phyloP scores from a whole-genome alignment of 2,797 vertebrate species.

The Chloroceryle inda region DNA sequence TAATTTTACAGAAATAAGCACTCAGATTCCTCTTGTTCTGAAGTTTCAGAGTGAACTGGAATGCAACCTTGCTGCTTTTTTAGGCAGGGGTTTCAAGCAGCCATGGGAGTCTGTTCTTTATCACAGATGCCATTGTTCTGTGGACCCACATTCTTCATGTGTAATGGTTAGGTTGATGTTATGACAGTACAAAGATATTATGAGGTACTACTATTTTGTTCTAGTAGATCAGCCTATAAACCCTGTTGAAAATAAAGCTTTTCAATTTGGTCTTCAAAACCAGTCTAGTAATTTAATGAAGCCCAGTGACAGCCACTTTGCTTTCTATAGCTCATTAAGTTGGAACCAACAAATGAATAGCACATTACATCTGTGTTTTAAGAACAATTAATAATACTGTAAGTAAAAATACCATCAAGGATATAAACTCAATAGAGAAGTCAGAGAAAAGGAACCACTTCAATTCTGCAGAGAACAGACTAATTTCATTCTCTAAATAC shows the following conservation, averaged over 20 bases:
- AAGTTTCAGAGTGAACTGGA: neutral
- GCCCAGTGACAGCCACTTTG: neutral
- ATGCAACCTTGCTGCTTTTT: neutral
- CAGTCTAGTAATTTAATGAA: neutral
- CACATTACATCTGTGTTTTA: neutral
- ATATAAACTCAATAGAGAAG: neutral
- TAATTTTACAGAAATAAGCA: neutral
- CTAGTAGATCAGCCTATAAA: neutral
- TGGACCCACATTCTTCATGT: neutral
- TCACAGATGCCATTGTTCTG: neutral
- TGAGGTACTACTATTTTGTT: neutral
- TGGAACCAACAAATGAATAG: neutral
- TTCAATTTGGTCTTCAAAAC: neutral
- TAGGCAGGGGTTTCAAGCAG: neutral
- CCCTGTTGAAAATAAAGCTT: neutral
- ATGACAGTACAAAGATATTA: neutral
- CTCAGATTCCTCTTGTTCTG: neutral
- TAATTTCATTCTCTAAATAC: slow-evolving; percentile 28
- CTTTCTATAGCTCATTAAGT: neutral
- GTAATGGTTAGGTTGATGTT: neutral
- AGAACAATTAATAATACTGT: neutral
- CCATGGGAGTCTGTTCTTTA: neutral
- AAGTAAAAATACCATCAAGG: neutral
- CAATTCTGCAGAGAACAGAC: slow-evolving; percentile 17
- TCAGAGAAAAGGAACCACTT: neutral